Base-by-base conservation (phyloP, 2,113 vertebrate species). In the Rhynchomys soricoides region DNA sequence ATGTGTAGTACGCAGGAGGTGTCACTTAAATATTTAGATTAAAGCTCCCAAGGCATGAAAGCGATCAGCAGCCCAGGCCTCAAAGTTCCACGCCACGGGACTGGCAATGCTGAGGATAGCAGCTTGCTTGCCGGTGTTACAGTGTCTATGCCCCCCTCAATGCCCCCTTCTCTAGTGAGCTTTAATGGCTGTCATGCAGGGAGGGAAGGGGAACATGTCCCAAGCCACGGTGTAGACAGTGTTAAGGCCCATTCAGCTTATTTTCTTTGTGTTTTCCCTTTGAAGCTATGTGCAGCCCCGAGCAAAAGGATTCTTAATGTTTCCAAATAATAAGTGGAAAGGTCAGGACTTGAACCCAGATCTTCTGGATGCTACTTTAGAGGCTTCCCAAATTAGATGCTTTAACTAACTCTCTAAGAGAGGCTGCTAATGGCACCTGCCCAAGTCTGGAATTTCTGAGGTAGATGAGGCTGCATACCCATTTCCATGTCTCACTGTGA, bases 141-240 rank as follows among this genome's bases (percentile, higher is more conserved):
- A 1, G 19, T 31, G 40, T 62, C 40, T 13, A 6, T 64, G 6
- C 7, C 0, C 9, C 50, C 50, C 68, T 50, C 4, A 2, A 2
- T 26, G 3, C 48, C 24, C 43, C 13, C 2, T 24, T 50, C 64
- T 7, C n/a, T 3, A 0, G 34, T 50, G 12, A 3, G 37, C 31
- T 24, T 45, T 89, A 34, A n/a, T 26, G 55, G n/a, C 78, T 19
- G 7, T 71, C 75, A 71, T 66, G 2, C 40, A 86, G 57, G 75
- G 79, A 66, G 0, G 62, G 59, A 64, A 37, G 12, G 34, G 10
- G 29, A 48, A 3, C 9, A 0, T 85, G 66, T 71, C 4, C 37
- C 71, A 45, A n/a, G 5, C 22, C 40, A 8, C 26, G 1, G 43
- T 2, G 0, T 26, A 34, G 78, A 64, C 4, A 50, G 34, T 22